A percentile compares a stretch with the other conserved stretches of the same genome.
phyloP scores from a whole-genome alignment of 2,888 invertebrate species.

The Syrphus vitripennis region DNA sequence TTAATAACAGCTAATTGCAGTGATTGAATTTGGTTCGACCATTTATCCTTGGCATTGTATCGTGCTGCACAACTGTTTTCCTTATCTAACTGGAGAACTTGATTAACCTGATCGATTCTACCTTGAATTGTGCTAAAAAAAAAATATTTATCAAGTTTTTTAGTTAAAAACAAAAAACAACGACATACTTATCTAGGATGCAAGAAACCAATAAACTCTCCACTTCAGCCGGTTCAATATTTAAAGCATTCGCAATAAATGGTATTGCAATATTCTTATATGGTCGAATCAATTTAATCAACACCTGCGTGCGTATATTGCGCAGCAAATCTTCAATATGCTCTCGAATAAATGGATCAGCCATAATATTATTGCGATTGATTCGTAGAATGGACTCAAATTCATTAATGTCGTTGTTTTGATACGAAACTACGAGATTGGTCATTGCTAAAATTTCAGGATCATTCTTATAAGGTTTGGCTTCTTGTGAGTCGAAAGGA shows the following conservation, averaged over 20 bases:
- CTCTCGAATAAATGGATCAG: conserved; percentile 98
- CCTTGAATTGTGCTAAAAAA: conserved; percentile 89
- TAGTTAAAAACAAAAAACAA: neutral
- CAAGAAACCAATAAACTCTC: conserved; percentile 98
- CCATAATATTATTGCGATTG: conserved; percentile 98
- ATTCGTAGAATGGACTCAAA: conserved; percentile 98
- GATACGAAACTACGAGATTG: conserved; percentile 97
- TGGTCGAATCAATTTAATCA: conserved; percentile 98
- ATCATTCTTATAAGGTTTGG: conserved; percentile 99
- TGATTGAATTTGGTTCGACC: conserved; percentile 94
- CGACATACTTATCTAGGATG: conserved; percentile 95
- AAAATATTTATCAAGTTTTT: neutral
- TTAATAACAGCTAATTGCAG: conserved; percentile 95
- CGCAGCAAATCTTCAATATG: conserved; percentile 98
- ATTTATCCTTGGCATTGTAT: conserved; percentile 96
- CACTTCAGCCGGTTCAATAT: conserved; percentile 96
- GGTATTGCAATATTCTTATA: conserved; percentile 99
- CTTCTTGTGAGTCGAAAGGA: conserved; percentile 99
- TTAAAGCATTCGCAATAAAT: conserved; percentile 97
- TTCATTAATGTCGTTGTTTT: conserved; percentile 98
- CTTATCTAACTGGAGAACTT: conserved; percentile 93
- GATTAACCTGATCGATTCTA: conserved; percentile 96
- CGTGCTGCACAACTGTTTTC: conserved; percentile 91
- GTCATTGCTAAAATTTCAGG: conserved; percentile 99
- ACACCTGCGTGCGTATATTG: conserved; percentile 98